Evolutionary conservation across 2,797 vertebrate species (phyloP), one percentile per base, ranked within the genome.

Genomic region (Parotocinclus haroldoi): DNA sequence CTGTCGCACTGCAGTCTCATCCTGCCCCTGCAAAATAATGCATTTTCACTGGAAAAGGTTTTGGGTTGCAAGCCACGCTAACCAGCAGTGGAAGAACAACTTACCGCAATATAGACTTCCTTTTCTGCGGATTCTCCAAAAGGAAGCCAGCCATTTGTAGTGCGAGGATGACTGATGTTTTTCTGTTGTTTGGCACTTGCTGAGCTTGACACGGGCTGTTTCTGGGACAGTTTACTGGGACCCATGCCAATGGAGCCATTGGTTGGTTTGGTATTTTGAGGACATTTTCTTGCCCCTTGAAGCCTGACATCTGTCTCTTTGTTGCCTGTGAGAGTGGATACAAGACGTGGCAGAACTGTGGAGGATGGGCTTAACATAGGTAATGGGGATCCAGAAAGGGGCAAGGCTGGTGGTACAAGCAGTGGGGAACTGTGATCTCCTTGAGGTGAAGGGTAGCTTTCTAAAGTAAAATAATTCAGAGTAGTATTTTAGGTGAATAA

Each of bases 121-220:
- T 91, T 96, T 84, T 98, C 95, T 0, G 90, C 91, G 53, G 96
- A 91, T 0, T 87, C 76, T n/a, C 97, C 97, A 0, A 98, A 91
- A 0, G 95, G 92, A n/a, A 92, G 86, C 97, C 97, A 99, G 69
- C 97, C 97, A 0, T 99, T 99, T 14, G 97, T 99, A 17, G 95
- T 90, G 0, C 94, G 90, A 16, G 93, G 85, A 10, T 89, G 89
- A 80, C 86, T 89, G 67, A 92, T 90, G 39, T 89, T 91, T n/a
- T 90, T 94, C 71, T 95, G 95, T 73, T 94, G 96, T 79, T 93
- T 95, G 71, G 91, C 85, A 62, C 88, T 92, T 76, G 83, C 86
- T 72, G 75, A 92, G 55, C 80, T 77, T 0, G 91, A 85, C 0
- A 79, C 73, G 0, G 85, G 82, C 81, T 93, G 94, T 76, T 91